Evolutionary conservation across 2,113 vertebrate species (phyloP).

Genomic region (Crotalus viridis): DNA sequence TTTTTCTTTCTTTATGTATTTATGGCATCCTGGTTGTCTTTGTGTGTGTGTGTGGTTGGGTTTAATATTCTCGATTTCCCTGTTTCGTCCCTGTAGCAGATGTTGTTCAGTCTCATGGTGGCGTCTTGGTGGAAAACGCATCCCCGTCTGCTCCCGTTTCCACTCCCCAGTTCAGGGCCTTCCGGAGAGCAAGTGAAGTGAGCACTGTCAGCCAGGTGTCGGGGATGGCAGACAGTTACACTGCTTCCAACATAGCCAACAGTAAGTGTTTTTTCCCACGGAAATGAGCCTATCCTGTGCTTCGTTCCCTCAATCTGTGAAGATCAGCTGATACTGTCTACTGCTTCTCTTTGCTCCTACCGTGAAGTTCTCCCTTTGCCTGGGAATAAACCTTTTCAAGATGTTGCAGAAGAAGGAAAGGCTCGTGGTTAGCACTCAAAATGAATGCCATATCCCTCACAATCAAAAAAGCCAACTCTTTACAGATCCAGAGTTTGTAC

Average conservation of each 20-base stretch:
- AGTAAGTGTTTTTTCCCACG: slow-evolving; percentile 80
- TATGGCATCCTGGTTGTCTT: slow-evolving; percentile 58
- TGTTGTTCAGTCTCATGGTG: slow-evolving; percentile 92
- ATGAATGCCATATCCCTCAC: background rate
- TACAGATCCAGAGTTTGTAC: background rate
- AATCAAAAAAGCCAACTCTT: background rate
- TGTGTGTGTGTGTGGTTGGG: slow-evolving; percentile 53
- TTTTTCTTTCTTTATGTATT: slow-evolving; percentile 28
- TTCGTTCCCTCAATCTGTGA: background rate
- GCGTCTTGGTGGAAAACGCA: slow-evolving; percentile 88
- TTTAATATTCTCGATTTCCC: slow-evolving; percentile 81
- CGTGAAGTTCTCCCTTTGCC: background rate
- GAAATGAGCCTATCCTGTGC: background rate
- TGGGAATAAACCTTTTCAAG: background rate
- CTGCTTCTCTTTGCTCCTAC: background rate
- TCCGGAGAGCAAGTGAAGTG: slow-evolving; percentile 93
- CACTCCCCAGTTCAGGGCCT: slow-evolving; percentile 82
- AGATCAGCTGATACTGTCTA: background rate
- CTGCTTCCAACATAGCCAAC: slow-evolving; percentile 92
- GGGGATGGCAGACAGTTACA: slow-evolving; percentile 97
- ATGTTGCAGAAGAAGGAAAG: background rate
- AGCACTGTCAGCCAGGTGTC: slow-evolving; percentile 98
- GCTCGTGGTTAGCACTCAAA: background rate
- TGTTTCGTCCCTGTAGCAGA: slow-evolving; percentile 91
- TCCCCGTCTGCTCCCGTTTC: slow-evolving; percentile 88